These are phyloP conservation scores for Cairina moschata DNA, from an alignment of 2,113 vertebrate genomes.

Conservation along the genomic window DNA sequence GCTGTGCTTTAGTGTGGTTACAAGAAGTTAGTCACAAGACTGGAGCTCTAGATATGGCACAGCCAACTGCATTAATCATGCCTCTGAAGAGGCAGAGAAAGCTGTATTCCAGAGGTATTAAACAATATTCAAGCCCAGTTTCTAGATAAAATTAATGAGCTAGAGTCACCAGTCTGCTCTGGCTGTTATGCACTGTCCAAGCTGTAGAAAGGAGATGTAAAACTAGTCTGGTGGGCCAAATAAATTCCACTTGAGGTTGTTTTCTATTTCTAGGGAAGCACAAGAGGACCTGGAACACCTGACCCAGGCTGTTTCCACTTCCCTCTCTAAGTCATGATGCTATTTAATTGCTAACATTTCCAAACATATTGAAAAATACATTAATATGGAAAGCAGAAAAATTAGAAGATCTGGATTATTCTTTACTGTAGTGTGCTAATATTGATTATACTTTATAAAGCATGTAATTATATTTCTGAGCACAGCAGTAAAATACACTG, in stretches of 20 bases:
- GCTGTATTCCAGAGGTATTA: neutral
- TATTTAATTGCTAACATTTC: neutral
- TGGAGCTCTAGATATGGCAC: neutral
- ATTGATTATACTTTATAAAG: slow-evolving; percentile 37
- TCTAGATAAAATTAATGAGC: slow-evolving; percentile 37
- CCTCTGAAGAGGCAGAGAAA: neutral
- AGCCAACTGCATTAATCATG: neutral
- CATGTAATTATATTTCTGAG: slow-evolving; percentile 32
- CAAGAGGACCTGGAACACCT: neutral
- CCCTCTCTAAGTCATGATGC: neutral
- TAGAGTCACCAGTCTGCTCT: neutral
- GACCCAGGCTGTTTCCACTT: neutral
- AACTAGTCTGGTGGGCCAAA: neutral
- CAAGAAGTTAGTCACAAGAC: neutral
- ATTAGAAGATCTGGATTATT: slow-evolving; percentile 12
- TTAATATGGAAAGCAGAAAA: neutral
- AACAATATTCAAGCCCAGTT: neutral
- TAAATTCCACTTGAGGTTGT: neutral
- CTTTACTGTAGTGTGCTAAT: neutral
- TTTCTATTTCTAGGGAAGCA: neutral
- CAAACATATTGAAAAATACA: slow-evolving; percentile 22
- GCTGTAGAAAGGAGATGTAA: neutral
- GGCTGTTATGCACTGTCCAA: neutral
- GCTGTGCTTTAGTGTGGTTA: neutral
- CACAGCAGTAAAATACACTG: slow-evolving; percentile 1